Conservation (phyloP, 2,113 vertebrate genomes). For the Dunckerocampus dactyliophorus region DNA sequence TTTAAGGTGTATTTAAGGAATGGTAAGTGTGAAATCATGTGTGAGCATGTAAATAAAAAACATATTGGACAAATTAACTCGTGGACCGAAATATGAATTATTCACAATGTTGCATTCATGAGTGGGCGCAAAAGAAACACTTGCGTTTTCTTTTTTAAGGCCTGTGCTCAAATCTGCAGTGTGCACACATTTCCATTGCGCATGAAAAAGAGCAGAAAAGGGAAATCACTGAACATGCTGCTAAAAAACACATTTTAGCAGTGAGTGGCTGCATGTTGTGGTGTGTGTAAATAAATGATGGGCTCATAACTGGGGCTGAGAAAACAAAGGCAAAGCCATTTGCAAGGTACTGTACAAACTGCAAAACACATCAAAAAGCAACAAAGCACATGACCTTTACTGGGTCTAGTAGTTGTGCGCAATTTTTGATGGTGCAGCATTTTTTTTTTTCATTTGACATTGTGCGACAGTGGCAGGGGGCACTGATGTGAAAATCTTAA, state of each 20-base stretch:
- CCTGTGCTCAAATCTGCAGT: slow-evolving; percentile 52
- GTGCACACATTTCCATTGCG: slow-evolving; percentile 73
- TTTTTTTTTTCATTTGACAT: slow-evolving; percentile 57
- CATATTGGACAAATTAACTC: slow-evolving; percentile 4
- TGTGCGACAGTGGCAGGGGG: slow-evolving; percentile 66
- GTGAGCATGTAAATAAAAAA: slow-evolving; percentile 12
- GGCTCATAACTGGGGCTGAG: slow-evolving; percentile 55
- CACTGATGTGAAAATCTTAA: slow-evolving; percentile 74
- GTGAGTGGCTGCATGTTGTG: slow-evolving; percentile 53
- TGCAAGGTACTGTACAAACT: slow-evolving; percentile 40
- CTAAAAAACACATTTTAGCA: slow-evolving; percentile 77
- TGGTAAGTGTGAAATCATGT: not conserved
- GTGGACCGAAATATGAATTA: slow-evolving; percentile 42
- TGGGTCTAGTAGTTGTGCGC: slow-evolving; percentile 44
- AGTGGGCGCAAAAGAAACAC: slow-evolving; percentile 52
- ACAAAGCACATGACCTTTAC: slow-evolving; percentile 41
- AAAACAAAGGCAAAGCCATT: slow-evolving; percentile 47
- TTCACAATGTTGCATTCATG: slow-evolving; percentile 42
- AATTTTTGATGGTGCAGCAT: slow-evolving; percentile 58
- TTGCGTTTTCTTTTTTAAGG: slow-evolving; percentile 41
- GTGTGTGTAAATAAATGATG: slow-evolving; percentile 75
- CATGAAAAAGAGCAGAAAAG: slow-evolving; percentile 48
- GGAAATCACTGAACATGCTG: slow-evolving; percentile 55
- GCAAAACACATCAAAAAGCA: slow-evolving; percentile 46
- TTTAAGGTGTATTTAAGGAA: slow-evolving; percentile 24